A percentile compares a stretch with the other conserved stretches of the same genome.
Evolutionary conservation across 2,113 vertebrate species (phyloP).

Genomic region (Phainopepla nitens): DNA sequence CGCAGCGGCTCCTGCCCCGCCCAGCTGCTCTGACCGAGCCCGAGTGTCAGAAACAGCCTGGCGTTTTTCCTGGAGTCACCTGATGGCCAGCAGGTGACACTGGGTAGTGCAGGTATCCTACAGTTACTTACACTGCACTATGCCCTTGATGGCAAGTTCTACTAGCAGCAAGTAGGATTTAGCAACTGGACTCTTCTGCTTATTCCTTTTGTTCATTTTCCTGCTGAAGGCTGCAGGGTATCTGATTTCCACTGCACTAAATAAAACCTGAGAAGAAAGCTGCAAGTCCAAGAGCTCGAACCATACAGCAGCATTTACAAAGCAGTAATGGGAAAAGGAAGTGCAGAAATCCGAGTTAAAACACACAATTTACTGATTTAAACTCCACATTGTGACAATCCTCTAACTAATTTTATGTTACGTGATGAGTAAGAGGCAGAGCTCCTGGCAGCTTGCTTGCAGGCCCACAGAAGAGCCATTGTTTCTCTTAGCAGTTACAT

Average conservation of each 20-base stretch:
- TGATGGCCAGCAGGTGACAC: neutral
- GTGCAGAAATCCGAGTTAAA: neutral
- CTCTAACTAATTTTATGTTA: neutral
- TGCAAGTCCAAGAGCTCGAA: neutral
- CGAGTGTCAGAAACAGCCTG: neutral
- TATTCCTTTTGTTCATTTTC: neutral
- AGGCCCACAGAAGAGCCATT: constrained; percentile 20
- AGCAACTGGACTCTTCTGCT: neutral
- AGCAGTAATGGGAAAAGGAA: neutral
- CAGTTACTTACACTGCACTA: neutral
- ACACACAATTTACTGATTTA: neutral
- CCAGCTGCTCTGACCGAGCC: neutral
- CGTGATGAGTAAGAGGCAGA: neutral
- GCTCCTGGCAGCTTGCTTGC: neutral
- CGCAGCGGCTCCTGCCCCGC: neutral
- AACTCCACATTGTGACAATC: neutral
- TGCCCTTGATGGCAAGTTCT: neutral
- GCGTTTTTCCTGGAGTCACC: neutral
- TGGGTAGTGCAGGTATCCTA: neutral
- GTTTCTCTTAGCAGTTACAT: constrained; percentile 1
- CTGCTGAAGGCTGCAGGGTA: neutral
- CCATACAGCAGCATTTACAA: neutral
- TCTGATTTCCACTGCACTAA: neutral
- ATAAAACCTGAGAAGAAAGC: neutral
- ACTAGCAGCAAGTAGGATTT: neutral